Conservation (phyloP, 1,140 invertebrate species). For the Brachionus angularis region DNA sequence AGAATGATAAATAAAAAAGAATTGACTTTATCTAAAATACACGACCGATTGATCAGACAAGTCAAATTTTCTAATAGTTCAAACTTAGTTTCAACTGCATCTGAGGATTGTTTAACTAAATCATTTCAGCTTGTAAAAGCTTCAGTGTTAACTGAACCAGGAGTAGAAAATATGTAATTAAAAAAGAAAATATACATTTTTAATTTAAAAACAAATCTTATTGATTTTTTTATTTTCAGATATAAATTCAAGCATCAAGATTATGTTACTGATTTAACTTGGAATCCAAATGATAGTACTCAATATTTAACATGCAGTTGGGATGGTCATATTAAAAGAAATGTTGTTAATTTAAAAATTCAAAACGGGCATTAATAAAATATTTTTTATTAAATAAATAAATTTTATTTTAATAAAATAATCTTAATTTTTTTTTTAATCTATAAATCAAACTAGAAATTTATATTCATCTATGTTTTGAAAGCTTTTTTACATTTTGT, state of each 20-base stretch:
- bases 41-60: slow-evolving; percentile 32
- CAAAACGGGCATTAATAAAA: slow-evolving; percentile 14
- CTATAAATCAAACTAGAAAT: not conserved
- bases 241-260: slow-evolving; percentile 19
- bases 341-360: slow-evolving; percentile 17
- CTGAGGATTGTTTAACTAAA: slow-evolving; percentile 18
- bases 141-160: not conserved
- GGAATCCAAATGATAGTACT: slow-evolving; percentile 1
- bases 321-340: slow-evolving; percentile 15
- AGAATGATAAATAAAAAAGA: not conserved
- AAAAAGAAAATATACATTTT: slow-evolving; percentile 9
- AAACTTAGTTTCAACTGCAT: slow-evolving; percentile 5
- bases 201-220: not conserved
- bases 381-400: slow-evolving; percentile 1
- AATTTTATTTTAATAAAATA: not conserved
- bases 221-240: not conserved
- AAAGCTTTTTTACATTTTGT: too few relatives aligned
- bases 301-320: slow-evolving; percentile 23
- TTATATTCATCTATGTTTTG: too few relatives aligned
- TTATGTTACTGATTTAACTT: slow-evolving; percentile 31
- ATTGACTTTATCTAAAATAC: not conserved
- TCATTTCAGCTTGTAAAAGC: not conserved
- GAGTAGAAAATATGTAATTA: not conserved
- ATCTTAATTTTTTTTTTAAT: not conserved
- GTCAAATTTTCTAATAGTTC: not conserved